A percentile compares a stretch with the other conserved stretches of the same genome.
Evolutionary conservation across 2,113 vertebrate species (phyloP).

Genomic region (Myotis davidii): DNA sequence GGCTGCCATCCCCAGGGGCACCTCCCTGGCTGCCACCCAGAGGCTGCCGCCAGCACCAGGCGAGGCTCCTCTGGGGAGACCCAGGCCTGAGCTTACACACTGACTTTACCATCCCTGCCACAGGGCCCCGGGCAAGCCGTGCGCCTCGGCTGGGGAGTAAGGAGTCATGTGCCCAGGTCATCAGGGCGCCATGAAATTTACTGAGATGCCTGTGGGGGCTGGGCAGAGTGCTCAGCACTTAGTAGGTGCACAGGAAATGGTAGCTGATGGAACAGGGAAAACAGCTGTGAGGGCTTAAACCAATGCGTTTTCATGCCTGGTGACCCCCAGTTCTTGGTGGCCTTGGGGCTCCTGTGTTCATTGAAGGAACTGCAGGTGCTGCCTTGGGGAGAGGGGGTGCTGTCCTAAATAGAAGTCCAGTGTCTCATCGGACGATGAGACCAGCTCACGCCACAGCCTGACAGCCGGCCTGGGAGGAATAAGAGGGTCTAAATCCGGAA

Average conservation of each 20-base stretch:
- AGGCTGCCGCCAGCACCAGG: neutral
- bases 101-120: neutral
- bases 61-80: neutral
- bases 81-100: neutral
- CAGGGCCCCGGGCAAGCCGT: neutral
- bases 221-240: neutral
- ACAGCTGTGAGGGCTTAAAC: neutral
- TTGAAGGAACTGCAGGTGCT: neutral
- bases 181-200: too few species aligned
- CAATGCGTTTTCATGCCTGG: neutral
- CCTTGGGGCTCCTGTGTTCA: neutral
- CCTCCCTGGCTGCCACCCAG: neutral
- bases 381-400: neutral
- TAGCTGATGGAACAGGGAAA: neutral
- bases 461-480: neutral
- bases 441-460: neutral
- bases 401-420: neutral
- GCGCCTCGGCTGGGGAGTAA: neutral
- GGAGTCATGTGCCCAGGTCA: too few species aligned
- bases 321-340: neutral
- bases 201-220: neutral
- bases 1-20: neutral
- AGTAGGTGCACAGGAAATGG: neutral
- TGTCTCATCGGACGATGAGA: neutral
- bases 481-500: neutral